Evolutionary conservation across 2,797 vertebrate species (phyloP).

Genomic region (Propithecus perrieri): DNA sequence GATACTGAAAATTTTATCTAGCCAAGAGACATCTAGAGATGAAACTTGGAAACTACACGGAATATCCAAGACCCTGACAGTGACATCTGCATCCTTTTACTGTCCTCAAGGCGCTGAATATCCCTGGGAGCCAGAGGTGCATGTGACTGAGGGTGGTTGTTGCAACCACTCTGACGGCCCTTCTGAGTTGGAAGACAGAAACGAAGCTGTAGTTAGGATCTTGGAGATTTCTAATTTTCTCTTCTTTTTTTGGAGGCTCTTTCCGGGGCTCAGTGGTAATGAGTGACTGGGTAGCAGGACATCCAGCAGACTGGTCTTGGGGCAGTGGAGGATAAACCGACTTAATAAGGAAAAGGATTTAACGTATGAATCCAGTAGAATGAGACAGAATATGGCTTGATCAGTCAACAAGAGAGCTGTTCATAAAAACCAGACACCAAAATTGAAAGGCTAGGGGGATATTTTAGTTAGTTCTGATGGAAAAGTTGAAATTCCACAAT

Average conservation of each 20-base stretch:
- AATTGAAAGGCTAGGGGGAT: neutral
- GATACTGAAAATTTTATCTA: neutral
- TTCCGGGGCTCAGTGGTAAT: neutral
- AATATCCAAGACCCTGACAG: neutral
- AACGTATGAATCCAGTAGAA: neutral
- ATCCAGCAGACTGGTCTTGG: neutral
- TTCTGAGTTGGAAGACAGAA: neutral
- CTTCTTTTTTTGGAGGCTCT: neutral
- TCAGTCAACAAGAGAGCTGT: neutral
- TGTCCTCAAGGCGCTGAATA: neutral
- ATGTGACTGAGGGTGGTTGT: neutral
- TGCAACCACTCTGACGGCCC: neutral
- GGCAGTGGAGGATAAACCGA: neutral
- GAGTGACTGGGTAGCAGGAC: neutral
- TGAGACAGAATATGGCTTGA: neutral
- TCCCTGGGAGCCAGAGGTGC: neutral
- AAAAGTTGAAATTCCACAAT: neutral
- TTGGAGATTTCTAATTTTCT: neutral
- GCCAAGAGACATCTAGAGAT: neutral
- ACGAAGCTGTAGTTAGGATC: neutral
- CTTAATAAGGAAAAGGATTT: neutral
- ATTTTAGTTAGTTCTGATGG: neutral
- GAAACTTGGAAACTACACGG: neutral
- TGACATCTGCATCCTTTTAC: neutral
- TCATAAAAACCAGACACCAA: neutral